Evolutionary conservation across 2,888 invertebrate species (phyloP).

Genomic region (Argyresthia albistria): DNA sequence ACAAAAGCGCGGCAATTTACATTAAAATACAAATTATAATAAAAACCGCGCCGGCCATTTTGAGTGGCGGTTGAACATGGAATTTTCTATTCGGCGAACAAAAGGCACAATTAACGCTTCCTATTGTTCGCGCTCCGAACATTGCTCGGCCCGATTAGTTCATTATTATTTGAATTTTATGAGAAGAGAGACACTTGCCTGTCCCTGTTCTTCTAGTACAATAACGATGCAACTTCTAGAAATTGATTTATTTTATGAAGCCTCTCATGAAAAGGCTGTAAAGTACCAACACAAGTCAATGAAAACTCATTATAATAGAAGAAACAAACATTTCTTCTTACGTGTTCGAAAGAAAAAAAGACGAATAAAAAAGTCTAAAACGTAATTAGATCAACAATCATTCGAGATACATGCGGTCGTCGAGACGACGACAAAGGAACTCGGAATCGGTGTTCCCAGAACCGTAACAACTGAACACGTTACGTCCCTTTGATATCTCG

Average conservation of each 20-base stretch:
- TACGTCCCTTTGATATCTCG: constrained; percentile 34
- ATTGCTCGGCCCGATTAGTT: constrained; percentile 44
- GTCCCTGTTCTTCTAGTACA: constrained; percentile 6
- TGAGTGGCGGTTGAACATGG: constrained; percentile 50
- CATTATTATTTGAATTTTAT: constrained; percentile 64
- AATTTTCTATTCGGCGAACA: constrained; percentile 66
- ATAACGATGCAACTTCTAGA: too few relatives aligned
- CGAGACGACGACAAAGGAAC: constrained; percentile 22
- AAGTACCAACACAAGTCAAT: too few relatives aligned
- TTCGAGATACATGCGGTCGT: constrained; percentile 8
- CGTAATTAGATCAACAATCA: background rate
- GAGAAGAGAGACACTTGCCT: constrained; percentile 25
- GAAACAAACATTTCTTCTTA: background rate
- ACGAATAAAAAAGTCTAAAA: background rate
- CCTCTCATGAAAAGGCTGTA: too few relatives aligned
- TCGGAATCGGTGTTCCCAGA: constrained; percentile 18
- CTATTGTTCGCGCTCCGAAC: constrained; percentile 48
- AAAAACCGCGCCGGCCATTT: constrained; percentile 38
- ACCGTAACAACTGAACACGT: background rate
- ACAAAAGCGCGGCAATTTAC: constrained; percentile 55
- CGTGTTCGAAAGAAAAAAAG: background rate
- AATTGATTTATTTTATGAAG: too few relatives aligned
- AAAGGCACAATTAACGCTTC: constrained; percentile 60
- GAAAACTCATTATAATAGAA: too few relatives aligned
- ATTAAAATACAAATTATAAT: constrained; percentile 55